These are phyloP conservation scores for Psettodes erumei DNA, from an alignment of 2,113 vertebrate species.

Conservation along the genomic window DNA sequence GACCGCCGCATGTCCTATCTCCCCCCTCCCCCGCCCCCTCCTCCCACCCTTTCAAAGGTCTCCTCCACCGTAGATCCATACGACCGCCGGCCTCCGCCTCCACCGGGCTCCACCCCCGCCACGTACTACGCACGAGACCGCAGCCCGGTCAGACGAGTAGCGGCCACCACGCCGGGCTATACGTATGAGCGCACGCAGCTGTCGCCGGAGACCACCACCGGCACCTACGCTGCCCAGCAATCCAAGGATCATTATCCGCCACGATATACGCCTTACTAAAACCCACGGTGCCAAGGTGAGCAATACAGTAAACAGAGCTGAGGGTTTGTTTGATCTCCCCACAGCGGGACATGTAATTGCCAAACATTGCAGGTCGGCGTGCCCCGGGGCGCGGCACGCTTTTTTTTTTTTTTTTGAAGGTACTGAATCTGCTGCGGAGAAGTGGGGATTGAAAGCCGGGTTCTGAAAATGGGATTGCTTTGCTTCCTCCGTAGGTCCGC, in stretches of 20 bases:
- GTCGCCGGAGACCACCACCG: slow-evolving; percentile 86
- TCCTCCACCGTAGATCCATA: slow-evolving; percentile 86
- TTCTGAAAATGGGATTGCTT: slow-evolving; percentile 53
- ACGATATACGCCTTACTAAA: slow-evolving; percentile 88
- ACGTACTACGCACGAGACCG: slow-evolving; percentile 89
- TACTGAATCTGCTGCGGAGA: neutral
- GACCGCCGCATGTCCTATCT: slow-evolving; percentile 87
- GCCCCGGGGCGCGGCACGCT: neutral
- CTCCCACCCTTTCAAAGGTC: slow-evolving; percentile 86
- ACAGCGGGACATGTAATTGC: slow-evolving; percentile 13
- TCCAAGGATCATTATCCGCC: slow-evolving; percentile 84
- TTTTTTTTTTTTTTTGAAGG: neutral
- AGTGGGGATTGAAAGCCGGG: neutral
- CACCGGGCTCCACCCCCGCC: slow-evolving; percentile 62
- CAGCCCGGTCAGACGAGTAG: slow-evolving; percentile 88
- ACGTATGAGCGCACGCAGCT: slow-evolving; percentile 88
- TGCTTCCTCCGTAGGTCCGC: slow-evolving; percentile 69
- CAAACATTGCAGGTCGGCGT: neutral
- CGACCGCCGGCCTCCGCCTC: slow-evolving; percentile 82
- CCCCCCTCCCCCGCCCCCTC: slow-evolving; percentile 81
- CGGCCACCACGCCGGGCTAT: slow-evolving; percentile 84
- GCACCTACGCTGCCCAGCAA: slow-evolving; percentile 84
- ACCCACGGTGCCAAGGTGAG: slow-evolving; percentile 85
- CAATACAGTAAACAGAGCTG: slow-evolving; percentile 3
- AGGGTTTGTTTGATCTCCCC: slow-evolving; percentile 18